Evolutionary conservation across 2,888 invertebrate genomes (phyloP).

Genomic region (Hyposoter dolosus): DNA sequence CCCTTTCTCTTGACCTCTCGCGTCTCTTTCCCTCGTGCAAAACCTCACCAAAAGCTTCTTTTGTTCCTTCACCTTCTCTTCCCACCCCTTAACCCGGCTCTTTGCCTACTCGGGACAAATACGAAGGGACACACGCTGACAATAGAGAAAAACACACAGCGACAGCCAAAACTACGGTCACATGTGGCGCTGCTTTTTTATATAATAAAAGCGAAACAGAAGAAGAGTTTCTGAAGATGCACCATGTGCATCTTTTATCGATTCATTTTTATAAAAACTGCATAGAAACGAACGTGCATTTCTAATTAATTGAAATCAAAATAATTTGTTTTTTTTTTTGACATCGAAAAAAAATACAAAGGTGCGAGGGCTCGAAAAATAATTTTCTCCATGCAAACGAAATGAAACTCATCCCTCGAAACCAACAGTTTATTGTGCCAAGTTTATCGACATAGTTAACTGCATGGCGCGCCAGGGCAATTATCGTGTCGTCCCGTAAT

Average conservation of each 20-base stretch:
- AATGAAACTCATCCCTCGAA: neutral
- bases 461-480: neutral
- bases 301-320: neutral
- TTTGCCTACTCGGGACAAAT: neutral
- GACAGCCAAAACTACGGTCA: neutral
- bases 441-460: neutral
- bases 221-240: neutral
- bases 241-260: neutral
- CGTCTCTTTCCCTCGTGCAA: neutral
- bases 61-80: conserved; percentile 4
- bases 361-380: neutral
- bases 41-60: neutral
- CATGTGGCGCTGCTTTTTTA: neutral
- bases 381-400: neutral
- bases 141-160: conserved; percentile 10
- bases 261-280: neutral
- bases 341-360: neutral
- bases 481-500: neutral
- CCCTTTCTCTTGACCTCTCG: conserved; percentile 11
- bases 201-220: neutral
- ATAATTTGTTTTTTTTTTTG: neutral
- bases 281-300: neutral
- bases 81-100: neutral
- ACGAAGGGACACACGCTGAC: conserved; percentile 1
- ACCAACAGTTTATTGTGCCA: neutral